Base-by-base conservation (phyloP, 2,888 invertebrate species). In the Therioaphis trifolii region DNA sequence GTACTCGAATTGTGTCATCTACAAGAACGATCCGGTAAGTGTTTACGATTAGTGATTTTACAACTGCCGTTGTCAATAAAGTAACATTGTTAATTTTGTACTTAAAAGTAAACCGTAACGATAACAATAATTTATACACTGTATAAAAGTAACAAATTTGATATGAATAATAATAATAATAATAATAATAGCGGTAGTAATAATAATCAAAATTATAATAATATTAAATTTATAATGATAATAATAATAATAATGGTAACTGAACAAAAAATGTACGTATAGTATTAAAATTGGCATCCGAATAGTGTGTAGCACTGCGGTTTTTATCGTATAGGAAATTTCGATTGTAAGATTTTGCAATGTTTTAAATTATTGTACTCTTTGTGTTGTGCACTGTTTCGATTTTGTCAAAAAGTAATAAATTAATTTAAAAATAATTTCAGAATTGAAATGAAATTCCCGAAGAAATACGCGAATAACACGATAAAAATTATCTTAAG, bases 91-190 rank as follows among this genome's bases (percentile, higher is more conserved):
- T n/a, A 12, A 7, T 75, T 61, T 61, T 40, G 11, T 74, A 40
- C 52, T 52, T 61, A 61, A 0, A 27, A 76, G 7, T 27, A 21
- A 27, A 63, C 14, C 15, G 63, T 29, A 29, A 68, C 35, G 14
- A 68, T 40, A 68, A 52, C 12, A 24, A 43, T 15, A 21, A 66
- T 35, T 35, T 7, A 35, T n/a, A n/a, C 11, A 40, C 11, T 40
- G 40, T 78, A 79, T 69, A 79, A 61, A 79, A 55, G 55, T 79
- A 69, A 79, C 55, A 79, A 79, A 79, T 24, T 69, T 69, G 55
- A 43, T n/a, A 79, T n/a, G 43, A 69, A 55, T 18, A 55, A 69
- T 63, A 55, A 52, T n/a, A 52, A 78, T 55, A 68, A 52, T 18
- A 52, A 14, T 40, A 35, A 40, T 43, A 52, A 21, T 35, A 29